Evolutionary conservation across 2,888 invertebrate genomes (phyloP).

Genomic region (Glyphotaelius pellucidus): DNA sequence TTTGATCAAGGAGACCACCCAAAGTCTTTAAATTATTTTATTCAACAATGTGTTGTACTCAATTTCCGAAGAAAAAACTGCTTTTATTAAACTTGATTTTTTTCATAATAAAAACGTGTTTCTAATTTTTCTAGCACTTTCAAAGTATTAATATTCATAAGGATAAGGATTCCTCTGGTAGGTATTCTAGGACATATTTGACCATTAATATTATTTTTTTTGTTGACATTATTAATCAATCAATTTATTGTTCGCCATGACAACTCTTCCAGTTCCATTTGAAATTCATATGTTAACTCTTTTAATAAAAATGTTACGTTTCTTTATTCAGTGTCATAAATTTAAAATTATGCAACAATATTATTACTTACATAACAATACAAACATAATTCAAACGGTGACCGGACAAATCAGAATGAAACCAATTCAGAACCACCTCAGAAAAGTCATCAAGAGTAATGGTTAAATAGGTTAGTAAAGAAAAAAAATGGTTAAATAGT

Average conservation of each 20-base stretch:
- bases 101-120: neutral
- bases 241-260: neutral
- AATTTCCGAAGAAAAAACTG: neutral
- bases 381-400: neutral
- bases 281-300: neutral
- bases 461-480: no score
- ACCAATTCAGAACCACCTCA: no score
- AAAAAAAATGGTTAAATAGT: no score
- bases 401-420: no score
- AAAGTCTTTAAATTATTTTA: neutral
- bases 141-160: neutral
- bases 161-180: neutral
- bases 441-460: no score
- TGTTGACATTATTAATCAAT: neutral
- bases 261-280: neutral
- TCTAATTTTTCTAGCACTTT: no score
- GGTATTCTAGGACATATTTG: neutral
- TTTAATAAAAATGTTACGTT: neutral
- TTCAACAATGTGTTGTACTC: neutral
- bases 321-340: neutral
- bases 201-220: neutral
- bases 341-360: neutral
- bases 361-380: neutral
- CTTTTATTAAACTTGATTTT: neutral
- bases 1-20: neutral